Evolutionary conservation across 1,140 invertebrate species (phyloP).

Genomic region (Archegozetes longisetosus): DNA sequence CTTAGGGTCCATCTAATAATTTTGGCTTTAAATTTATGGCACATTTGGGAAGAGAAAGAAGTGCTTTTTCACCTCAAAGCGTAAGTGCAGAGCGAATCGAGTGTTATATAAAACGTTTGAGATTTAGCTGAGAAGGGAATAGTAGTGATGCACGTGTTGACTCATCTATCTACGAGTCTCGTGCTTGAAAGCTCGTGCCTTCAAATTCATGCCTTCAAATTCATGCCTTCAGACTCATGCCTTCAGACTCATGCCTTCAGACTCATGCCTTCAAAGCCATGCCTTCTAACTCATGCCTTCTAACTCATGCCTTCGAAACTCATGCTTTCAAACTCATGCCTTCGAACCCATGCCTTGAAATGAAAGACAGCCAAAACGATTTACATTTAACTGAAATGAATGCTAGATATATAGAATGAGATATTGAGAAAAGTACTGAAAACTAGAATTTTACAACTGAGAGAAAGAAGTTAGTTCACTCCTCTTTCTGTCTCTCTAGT

Average conservation of each 20-base stretch:
- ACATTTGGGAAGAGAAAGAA: not conserved
- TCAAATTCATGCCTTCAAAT: no score
- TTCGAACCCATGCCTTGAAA: slow-evolving; percentile 94
- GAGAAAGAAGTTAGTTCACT: no score
- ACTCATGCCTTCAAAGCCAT: slow-evolving; percentile 96
- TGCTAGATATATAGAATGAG: no score
- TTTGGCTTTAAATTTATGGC: not conserved
- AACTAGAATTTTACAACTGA: no score
- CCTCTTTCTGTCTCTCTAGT: no score
- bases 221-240: no score
- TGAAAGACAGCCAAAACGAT: no score
- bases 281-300: no score
- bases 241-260: no score
- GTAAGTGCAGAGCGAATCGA: not conserved
- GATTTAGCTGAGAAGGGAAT: not conserved
- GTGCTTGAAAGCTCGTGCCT: slow-evolving; percentile 54
- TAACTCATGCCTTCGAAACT: no score
- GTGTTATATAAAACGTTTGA: not conserved
- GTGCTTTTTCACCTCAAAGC: not conserved
- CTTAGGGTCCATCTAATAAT: not conserved
- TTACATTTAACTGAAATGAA: no score
- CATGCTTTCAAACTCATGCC: slow-evolving; percentile 97
- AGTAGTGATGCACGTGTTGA: not conserved
- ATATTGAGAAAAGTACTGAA: no score
- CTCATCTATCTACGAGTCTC: not conserved